phyloP scores from a whole-genome alignment of 2,797 vertebrate species.

The Sebastes diaconus region DNA sequence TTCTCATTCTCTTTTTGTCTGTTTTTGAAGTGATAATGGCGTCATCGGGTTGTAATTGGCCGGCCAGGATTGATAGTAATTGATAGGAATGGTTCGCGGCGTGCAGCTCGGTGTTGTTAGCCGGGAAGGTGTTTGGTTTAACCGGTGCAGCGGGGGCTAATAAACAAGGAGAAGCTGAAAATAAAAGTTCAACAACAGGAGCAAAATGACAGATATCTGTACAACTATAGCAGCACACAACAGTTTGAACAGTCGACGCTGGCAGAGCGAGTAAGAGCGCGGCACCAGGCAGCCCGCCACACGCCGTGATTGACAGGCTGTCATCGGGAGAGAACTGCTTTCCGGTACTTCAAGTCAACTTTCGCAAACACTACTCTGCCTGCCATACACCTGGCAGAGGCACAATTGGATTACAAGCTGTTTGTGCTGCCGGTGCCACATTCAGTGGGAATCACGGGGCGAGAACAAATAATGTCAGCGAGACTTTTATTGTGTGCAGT shows the following conservation, averaged over 20 bases:
- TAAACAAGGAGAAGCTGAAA: constrained; percentile 43
- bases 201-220: constrained; percentile 40
- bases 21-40: constrained; percentile 66
- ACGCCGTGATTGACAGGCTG: constrained; percentile 69
- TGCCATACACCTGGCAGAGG: constrained; percentile 62
- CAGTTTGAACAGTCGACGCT: constrained; percentile 39
- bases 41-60: constrained; percentile 42
- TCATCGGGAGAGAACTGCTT: constrained; percentile 38
- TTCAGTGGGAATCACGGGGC: constrained; percentile 45
- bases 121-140: constrained; percentile 4
- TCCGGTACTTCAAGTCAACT: constrained; percentile 61
- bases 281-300: constrained; percentile 30
- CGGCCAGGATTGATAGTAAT: constrained; percentile 39
- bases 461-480: constrained; percentile 54
- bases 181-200: constrained; percentile 40
- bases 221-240: constrained; percentile 11
- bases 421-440: constrained; percentile 48
- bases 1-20: constrained; percentile 47
- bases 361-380: constrained; percentile 36
- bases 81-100: constrained; percentile 15
- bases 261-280: constrained; percentile 32
- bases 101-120: not conserved
- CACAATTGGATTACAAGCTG: constrained; percentile 67
- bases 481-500: constrained; percentile 28
- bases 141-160: constrained; percentile 25